Evolutionary conservation across 2,797 vertebrate species (phyloP).

Genomic region (Denticeps clupeoides): DNA sequence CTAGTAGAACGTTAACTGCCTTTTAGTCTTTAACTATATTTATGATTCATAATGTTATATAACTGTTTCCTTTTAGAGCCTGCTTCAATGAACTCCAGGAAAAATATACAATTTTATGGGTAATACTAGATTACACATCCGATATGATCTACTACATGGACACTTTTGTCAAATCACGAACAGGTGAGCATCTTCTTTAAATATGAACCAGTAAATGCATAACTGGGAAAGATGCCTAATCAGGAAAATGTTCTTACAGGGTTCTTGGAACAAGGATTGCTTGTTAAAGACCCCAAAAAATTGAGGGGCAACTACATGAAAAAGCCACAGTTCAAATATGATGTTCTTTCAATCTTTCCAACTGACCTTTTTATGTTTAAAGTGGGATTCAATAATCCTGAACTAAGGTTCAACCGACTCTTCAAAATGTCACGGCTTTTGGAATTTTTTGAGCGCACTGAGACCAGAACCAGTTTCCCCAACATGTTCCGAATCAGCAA

Average conservation of each 20-base stretch:
- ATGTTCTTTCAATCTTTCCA: slow-evolving; percentile 78
- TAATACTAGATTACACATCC: slow-evolving; percentile 74
- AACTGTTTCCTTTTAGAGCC: slow-evolving; percentile 51
- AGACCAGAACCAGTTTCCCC: slow-evolving; percentile 92
- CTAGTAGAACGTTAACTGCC: too few relatives aligned
- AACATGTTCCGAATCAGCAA: slow-evolving; percentile 93
- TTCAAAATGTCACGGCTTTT: slow-evolving; percentile 83
- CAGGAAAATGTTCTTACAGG: slow-evolving; percentile 49
- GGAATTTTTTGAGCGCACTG: slow-evolving; percentile 93
- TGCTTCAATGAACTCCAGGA: slow-evolving; percentile 91
- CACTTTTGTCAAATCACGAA: slow-evolving; percentile 74
- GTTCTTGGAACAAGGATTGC: slow-evolving; percentile 91
- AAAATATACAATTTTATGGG: slow-evolving; percentile 67
- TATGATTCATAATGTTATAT: not conserved
- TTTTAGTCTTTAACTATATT: too few relatives aligned
- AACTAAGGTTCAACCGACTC: slow-evolving; percentile 87
- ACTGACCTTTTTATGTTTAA: slow-evolving; percentile 80
- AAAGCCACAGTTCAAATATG: slow-evolving; percentile 80
- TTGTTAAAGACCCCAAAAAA: slow-evolving; percentile 76
- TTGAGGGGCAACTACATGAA: slow-evolving; percentile 68
- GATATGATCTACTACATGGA: slow-evolving; percentile 74
- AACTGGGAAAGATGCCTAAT: not conserved
- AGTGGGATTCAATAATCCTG: slow-evolving; percentile 76
- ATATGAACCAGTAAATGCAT: not conserved
- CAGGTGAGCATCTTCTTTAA: slow-evolving; percentile 57